Evolutionary conservation across 2,888 invertebrate species (phyloP).

Genomic region (Tipula helvola): DNA sequence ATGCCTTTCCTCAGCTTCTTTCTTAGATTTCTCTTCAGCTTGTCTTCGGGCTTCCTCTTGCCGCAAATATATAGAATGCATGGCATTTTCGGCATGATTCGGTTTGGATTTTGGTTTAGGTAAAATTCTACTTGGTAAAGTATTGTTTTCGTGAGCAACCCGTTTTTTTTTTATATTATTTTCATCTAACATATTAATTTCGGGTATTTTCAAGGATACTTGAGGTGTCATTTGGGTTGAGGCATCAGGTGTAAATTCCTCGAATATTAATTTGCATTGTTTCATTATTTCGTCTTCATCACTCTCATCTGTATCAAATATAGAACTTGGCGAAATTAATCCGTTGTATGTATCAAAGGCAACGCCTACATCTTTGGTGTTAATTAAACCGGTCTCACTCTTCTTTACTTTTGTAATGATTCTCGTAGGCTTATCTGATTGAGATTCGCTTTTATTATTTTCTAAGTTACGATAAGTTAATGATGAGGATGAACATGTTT

Average conservation of each 20-base stretch:
- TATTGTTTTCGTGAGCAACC: constrained; percentile 55
- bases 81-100: constrained; percentile 44
- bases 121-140: constrained; percentile 25
- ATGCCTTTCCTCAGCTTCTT: constrained; percentile 12
- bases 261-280: constrained; percentile 78
- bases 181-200: constrained; percentile 12
- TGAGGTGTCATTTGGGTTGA: neutral
- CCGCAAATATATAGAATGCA: constrained; percentile 35
- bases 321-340: constrained; percentile 18
- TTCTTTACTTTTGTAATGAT: constrained; percentile 24
- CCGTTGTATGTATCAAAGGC: constrained; percentile 30
- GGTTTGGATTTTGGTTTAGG: constrained; percentile 37
- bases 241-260: constrained; percentile 44
- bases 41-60: constrained; percentile 27
- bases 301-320: constrained; percentile 20
- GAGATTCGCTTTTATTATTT: constrained; percentile 14
- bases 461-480: neutral
- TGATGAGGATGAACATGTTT: constrained; percentile 13
- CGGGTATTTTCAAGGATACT: neutral
- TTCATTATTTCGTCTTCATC: constrained; percentile 61
- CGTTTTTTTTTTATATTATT: constrained; percentile 45
- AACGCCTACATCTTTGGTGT: constrained; percentile 28
- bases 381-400: constrained; percentile 23
- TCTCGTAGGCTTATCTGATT: constrained; percentile 20
- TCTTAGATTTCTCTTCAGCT: constrained; percentile 23